A percentile compares a stretch with the other conserved stretches of the same genome.
phyloP scores from a whole-genome alignment of 1,140 invertebrate genomes.

The Pollicipes pollicipes region DNA sequence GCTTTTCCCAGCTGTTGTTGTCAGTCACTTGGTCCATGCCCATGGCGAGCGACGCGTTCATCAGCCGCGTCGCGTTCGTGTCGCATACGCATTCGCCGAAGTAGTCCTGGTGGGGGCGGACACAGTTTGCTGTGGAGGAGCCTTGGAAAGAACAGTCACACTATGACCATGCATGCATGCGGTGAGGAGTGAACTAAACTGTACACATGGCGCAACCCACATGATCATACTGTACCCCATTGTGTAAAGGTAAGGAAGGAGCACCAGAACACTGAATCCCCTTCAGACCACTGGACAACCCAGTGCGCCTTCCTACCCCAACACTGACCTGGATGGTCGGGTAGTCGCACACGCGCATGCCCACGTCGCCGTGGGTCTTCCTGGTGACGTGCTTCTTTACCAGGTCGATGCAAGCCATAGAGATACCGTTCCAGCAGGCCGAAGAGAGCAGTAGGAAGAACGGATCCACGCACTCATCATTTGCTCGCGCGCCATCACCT shows the following conservation, averaged over 20 bases:
- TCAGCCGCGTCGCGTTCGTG: neutral
- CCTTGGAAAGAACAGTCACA: no score
- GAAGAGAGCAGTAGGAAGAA: neutral
- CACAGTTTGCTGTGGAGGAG: no score
- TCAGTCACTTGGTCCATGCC: slow-evolving; percentile 13
- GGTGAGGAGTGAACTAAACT: no score
- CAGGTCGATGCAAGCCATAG: slow-evolving; percentile 8
- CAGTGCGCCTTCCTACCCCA: neutral
- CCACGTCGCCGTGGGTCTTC: slow-evolving; percentile 8
- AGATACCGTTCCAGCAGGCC: slow-evolving; percentile 7
- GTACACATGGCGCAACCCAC: no score
- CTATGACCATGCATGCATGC: no score
- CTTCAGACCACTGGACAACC: no score
- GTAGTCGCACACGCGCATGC: slow-evolving; percentile 11
- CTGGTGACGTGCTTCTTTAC: slow-evolving; percentile 9
- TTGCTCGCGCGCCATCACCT: slow-evolving; percentile 5
- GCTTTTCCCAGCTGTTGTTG: slow-evolving; percentile 17
- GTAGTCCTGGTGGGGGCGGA: no score
- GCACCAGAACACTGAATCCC: no score
- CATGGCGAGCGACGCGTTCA: slow-evolving; percentile 6
- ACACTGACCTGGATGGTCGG: slow-evolving; percentile 15
- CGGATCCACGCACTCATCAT: slow-evolving; percentile 6
- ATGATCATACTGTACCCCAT: no score
- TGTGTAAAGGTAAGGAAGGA: no score
- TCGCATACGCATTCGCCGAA: neutral